Base-by-base conservation (phyloP, 2,888 invertebrate species). In the Ormia ochracea region DNA sequence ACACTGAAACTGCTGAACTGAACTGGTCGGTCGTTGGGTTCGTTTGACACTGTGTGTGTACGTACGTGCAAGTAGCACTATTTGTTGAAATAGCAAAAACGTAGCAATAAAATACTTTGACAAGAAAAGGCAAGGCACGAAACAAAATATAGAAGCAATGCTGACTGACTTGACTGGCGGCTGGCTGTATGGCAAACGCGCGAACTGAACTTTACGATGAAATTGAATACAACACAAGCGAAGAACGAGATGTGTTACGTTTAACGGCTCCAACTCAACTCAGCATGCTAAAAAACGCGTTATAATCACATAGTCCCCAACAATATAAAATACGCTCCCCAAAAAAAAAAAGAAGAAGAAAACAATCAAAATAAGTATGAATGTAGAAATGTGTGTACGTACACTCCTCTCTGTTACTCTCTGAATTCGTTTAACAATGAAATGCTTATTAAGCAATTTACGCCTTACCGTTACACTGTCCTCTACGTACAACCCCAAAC, bases 251-350 rank as follows among this genome's bases (percentile, higher is more conserved):
- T 80, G 80, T 76, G 70, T 65, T 72, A 76, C 76, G 80, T 72
- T 76, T 48, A 76, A 80, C 76, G 56, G 76, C 80, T 80, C 80
- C 80, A 80, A 80, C 80, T 80, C 80, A 80, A 80, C 80, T 80
- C 80, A 76, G 61, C 58, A 68, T 68, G 63, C 48, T 50, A 59
- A 45, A 61, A 23, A 61, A 61, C 36, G 50, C 74, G 61, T 31
- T 65, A 45, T 52, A 74, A 45, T 38, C 21, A 65, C 65, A 79
- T 50, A 74, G 61, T 75, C 70, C 79, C 68, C 74, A 63, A 48
- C 31, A 19, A 76, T 63, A 36, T n/a, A 21, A 70, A 43, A 52
- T 21, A 33, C 10, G 17, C 48, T 56, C 56, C 31, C 31, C 31
- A 36, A 17, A 12, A 56, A 59, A 23, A 17, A 12, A 56, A 59